Evolutionary conservation across 1,140 invertebrate genomes (phyloP), one percentile per base, ranked within the genome.

Genomic region (Cylas formicarius): DNA sequence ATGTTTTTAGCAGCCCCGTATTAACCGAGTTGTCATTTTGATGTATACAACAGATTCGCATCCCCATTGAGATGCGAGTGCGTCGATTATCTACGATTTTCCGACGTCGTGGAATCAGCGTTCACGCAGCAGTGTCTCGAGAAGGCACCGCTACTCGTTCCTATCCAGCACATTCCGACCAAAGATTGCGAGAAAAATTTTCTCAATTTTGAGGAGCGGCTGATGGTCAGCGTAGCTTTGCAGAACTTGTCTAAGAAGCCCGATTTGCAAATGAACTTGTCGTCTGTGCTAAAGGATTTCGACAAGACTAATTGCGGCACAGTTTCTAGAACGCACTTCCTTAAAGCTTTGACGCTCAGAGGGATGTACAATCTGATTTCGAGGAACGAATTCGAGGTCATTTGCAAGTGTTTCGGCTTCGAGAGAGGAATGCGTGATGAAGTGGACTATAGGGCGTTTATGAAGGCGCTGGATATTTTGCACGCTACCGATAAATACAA

Each of bases 151-250:
- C 69, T 80, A 14, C 62, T 81, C 17, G 64, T 72, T 27, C 81
- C 81, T 0, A 51, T 80, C 1, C 72, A 77, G 35, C 78, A 82
- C 55, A 58, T 80, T 29, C 77, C 80, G 16, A 72, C 73, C 14
- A 57, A 69, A 44, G 75, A 77, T 51, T 67, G 71, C 50, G 63
- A 71, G 10, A 67, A 70, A 22, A 78, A 77, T 49, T 82, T 80
- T 68, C 70, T 84, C 5, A 80, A 80, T 67, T 82, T 77, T 52
- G 77, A 82, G 27, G 79, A 84, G 62, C 63, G 81, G 11, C 65
- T 65, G 20, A 63, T 68, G 8, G 67, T 79, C 9, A 72, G 74
- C 2, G 62, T 67, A 19, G 78, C 76, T 1, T 64, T 84, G 36
- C 68, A 76, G 53, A 81, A 81, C 53, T 62, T 84, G 3, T 69